Conservation (phyloP, 2,888 invertebrate species). For the Temnothorax rugatulus region DNA sequence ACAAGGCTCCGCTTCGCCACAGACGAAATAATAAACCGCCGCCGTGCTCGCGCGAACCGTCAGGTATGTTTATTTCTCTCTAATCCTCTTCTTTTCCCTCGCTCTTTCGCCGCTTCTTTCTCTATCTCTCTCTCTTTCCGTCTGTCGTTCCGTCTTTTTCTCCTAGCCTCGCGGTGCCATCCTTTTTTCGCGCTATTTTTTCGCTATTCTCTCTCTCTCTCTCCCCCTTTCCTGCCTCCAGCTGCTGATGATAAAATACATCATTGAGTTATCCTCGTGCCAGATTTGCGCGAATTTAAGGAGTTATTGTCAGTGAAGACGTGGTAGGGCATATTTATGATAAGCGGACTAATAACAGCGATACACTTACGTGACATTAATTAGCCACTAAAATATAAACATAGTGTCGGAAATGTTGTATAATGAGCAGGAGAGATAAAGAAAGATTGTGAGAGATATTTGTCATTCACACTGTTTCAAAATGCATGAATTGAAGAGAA, state of each 20-base stretch:
- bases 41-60: slow-evolving; percentile 60
- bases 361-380: background rate
- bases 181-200: slow-evolving; percentile 4
- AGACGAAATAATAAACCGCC: slow-evolving; percentile 84
- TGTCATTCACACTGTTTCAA: background rate
- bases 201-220: background rate
- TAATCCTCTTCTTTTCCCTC: slow-evolving; percentile 46
- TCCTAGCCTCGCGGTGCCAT: slow-evolving; percentile 5
- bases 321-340: background rate
- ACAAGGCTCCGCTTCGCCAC: slow-evolving; percentile 84
- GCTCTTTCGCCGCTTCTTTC: background rate
- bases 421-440: background rate
- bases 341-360: background rate
- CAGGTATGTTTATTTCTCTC: slow-evolving; percentile 64
- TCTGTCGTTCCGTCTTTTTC: slow-evolving; percentile 17
- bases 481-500: background rate
- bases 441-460: too few species aligned
- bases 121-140: slow-evolving; percentile 44
- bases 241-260: slow-evolving; percentile 78
- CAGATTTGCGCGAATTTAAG: slow-evolving; percentile 21
- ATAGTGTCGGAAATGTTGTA: background rate
- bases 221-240: slow-evolving; percentile 55
- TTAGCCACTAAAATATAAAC: background rate
- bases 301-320: slow-evolving; percentile 9
- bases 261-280: slow-evolving; percentile 42